phyloP scores from a whole-genome alignment of 2,888 invertebrate species.

The Phaedon cochleariae region DNA sequence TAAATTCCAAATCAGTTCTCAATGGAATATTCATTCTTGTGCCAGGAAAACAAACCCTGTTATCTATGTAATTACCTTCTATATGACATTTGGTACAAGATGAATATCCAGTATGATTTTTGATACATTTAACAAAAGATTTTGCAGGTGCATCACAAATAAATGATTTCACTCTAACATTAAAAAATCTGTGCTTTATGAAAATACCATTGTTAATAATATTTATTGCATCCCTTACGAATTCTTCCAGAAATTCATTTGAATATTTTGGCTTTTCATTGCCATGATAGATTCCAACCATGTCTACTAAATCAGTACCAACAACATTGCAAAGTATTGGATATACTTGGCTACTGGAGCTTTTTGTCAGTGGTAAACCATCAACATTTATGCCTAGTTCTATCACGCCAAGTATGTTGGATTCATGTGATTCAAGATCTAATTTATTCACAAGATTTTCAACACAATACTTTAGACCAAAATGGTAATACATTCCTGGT shows the following conservation, averaged over 20 bases:
- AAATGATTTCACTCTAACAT: constrained; percentile 33
- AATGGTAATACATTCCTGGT: constrained; percentile 19
- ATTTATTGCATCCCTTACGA: not conserved
- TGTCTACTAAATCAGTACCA: constrained; percentile 29
- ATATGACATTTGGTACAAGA: constrained; percentile 43
- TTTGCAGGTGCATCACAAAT: constrained; percentile 44
- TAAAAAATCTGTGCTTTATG: not conserved
- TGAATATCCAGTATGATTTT: constrained; percentile 36
- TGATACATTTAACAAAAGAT: constrained; percentile 34
- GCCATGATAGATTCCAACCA: not conserved
- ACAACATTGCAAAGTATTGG: constrained; percentile 38
- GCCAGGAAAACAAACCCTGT: constrained; percentile 33
- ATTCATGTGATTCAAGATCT: not conserved
- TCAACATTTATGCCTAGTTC: constrained; percentile 25
- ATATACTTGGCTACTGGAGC: constrained; percentile 35
- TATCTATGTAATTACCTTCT: constrained; percentile 19
- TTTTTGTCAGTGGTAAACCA: constrained; percentile 35
- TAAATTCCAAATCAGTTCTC: constrained; percentile 32
- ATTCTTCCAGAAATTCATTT: not conserved
- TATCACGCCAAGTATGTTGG: not conserved
- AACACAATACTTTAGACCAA: constrained; percentile 12
- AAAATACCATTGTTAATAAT: not conserved
- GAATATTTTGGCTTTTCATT: not conserved
- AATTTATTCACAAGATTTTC: constrained; percentile 1
- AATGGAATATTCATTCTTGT: constrained; percentile 16